These are phyloP conservation scores for Malaclemys terrapin DNA, from an alignment of 2,113 vertebrate species.

Conservation along the genomic window DNA sequence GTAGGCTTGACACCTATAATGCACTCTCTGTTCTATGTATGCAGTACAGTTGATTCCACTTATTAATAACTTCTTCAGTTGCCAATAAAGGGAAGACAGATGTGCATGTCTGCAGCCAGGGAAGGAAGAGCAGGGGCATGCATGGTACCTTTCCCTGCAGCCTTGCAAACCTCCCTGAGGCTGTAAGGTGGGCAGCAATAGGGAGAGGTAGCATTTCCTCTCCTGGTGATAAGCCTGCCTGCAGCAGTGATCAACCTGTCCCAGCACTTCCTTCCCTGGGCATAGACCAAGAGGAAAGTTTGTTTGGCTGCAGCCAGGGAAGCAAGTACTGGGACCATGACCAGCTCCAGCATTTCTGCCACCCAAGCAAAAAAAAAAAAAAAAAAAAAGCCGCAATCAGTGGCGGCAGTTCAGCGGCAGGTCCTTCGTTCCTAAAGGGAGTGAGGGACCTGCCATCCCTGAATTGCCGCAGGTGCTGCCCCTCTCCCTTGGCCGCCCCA, in stretches of 20 bases:
- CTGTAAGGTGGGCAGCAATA: not conserved
- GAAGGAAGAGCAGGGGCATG: too few species aligned
- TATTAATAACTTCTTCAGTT: not conserved
- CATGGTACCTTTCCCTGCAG: too few species aligned
- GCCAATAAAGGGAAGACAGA: not conserved
- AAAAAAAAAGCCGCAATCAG: too few species aligned
- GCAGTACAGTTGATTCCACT: not conserved
- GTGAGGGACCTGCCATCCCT: too few species aligned
- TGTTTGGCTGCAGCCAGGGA: not conserved
- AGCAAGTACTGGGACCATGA: not conserved
- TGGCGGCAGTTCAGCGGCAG: too few species aligned
- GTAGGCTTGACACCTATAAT: not conserved
- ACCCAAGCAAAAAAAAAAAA: too few species aligned
- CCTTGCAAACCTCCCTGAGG: too few species aligned
- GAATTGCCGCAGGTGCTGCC: too few species aligned
- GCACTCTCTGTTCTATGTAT: not conserved
- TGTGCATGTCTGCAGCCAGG: too few species aligned
- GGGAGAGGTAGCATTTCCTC: not conserved
- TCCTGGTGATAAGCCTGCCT: not conserved
- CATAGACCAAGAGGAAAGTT: not conserved
- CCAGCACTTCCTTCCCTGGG: not conserved
- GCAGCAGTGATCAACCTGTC: not conserved
- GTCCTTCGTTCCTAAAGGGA: too few species aligned
- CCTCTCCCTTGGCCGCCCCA: too few species aligned
- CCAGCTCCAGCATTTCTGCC: too few species aligned